phyloP scores from a whole-genome alignment of 1,140 invertebrate species.

The Apocrypta bakeri region DNA sequence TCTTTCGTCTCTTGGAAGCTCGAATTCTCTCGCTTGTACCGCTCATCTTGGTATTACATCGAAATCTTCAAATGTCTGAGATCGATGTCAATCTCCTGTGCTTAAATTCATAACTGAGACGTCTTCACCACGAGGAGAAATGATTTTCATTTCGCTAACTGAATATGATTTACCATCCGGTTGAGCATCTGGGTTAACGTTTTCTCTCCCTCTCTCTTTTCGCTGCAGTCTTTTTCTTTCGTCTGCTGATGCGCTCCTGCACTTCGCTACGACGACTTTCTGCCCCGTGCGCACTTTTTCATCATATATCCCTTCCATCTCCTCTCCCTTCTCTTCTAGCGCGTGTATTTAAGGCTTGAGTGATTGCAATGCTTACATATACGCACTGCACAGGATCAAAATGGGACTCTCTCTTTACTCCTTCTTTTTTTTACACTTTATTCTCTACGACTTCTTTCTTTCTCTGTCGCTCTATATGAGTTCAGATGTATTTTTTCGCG shows the following conservation, averaged over 20 bases:
- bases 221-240: conserved; percentile 15
- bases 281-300: not conserved
- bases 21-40: no score
- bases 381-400: not conserved
- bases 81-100: no score
- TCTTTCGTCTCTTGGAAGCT: no score
- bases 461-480: not conserved
- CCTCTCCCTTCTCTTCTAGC: not conserved
- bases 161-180: conserved; percentile 63
- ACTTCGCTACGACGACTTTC: not conserved
- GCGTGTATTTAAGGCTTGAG: not conserved
- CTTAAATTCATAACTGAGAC: conserved; percentile 28
- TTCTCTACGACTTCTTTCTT: not conserved
- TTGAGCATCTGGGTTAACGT: conserved; percentile 61
- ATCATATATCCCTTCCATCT: not conserved
- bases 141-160: conserved; percentile 63
- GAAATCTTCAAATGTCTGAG: no score
- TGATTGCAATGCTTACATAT: not conserved
- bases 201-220: not conserved
- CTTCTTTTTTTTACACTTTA: not conserved
- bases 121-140: conserved; percentile 46
- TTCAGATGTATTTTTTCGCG: not conserved
- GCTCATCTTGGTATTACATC: no score
- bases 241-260: not conserved
- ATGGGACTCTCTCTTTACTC: not conserved